Base-by-base conservation (phyloP, 2,113 vertebrate genomes). In the Etheostoma cragini region DNA sequence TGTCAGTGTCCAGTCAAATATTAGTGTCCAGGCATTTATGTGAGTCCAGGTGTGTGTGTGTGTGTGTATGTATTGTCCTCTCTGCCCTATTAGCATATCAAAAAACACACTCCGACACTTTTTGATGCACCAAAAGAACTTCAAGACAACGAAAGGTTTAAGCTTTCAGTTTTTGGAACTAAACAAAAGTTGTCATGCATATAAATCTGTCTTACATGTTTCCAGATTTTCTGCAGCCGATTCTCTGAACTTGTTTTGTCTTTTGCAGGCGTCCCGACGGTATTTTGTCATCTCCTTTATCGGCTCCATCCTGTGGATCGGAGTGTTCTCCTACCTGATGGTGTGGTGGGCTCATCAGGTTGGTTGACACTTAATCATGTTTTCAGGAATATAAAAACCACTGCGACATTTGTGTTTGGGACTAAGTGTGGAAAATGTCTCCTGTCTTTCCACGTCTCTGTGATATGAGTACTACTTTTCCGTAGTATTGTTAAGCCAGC, bases 311-410 rank as follows among this genome's bases (percentile, higher is more conserved):
- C 35, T 93, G 82, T 95, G 94, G 94, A 95, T 95, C 53, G 94
- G 91, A 17, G 76, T 89, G 12, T 95, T 94, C 91, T 95, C 94
- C 69, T 95, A 95, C 77, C 16, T 95, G 87, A 95, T 95, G 94
- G 94, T 95, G 84, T 95, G 94, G 94, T 92, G 94, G 94, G 94
- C 94, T 77, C 94, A 95, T 84, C 94, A 95, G 94, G 94, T 95
- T 1, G 63, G 91, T 80, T 10, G 1, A 24, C 16, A 4, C 33
- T 17, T 77, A 57, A 73, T 63, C 60, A n/a, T 1, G 3, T 73
- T 73, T 35, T 35, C 3, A 8, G 4, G 11, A 21, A 22, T 60
- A 16, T 61, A 49, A 46, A 62, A 61, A n/a, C 17, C 24, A 17
- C 1, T 15, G 54, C 10, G 13, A 17, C 21, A 7, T 14, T 6